Evolutionary conservation across 92 coral and sea anemone species (phyloP), one percentile per base, ranked within the genome.

Genomic region (Zoanthus solanderi): DNA sequence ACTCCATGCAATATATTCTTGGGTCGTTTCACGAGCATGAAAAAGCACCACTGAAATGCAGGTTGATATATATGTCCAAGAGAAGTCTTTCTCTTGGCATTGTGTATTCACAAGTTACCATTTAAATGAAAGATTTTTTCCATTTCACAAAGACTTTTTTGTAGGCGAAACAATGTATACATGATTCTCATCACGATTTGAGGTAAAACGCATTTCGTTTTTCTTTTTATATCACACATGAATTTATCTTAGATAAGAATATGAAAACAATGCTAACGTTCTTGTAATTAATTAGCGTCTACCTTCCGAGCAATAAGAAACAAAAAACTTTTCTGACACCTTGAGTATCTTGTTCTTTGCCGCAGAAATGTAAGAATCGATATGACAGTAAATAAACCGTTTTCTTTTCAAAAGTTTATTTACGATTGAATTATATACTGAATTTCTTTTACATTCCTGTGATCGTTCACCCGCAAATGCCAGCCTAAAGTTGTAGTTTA

Each of bases 281-380:
- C 85, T 47, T 53, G 75, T 65, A 63, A 66, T 42, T 46, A 12
- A 54, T 8, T n/a, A 80, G 42, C 75, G 45, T 15, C 44, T 65
- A 13, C 28, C 75, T 67, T 52, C 28, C 4, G 28, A 15, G 85
- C 42, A 61, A 81, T 81, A 81, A 81, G 85, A 32, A 80, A 63
- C 6, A 63, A 61, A 28, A 10, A 18, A 3, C 50, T 17, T 66
- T 31, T 18, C 56, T 81, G 65, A 53, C 16, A 69, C 46, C 61
- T 81, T n/a, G 16, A 50, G n/a, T 34, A 42, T 46, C 16, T 37
- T 61, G 34, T 13, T 10, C 74, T n/a, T 30, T 42, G 18, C 34
- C 9, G 65, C 65, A 66, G 18, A 81, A 57, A 11, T 3, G 47
- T 16, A 13, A 9, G 78, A 45, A 23, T 7, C 28, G 8, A 6